Conservation (phyloP, 2,888 invertebrate species). For the Platypus cylindrus region DNA sequence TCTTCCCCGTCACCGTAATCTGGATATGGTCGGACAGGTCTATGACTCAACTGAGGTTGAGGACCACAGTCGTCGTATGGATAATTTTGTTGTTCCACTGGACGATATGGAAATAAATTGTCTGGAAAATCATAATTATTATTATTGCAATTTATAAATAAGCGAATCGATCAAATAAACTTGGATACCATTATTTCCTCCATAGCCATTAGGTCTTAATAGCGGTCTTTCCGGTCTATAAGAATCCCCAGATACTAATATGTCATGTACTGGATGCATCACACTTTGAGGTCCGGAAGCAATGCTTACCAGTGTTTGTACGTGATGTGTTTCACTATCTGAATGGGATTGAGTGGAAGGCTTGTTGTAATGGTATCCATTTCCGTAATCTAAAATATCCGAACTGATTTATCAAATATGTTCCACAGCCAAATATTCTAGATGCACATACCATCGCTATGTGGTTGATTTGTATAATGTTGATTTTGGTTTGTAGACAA, state of each 20-base stretch:
- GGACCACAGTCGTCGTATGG: slow-evolving; percentile 11
- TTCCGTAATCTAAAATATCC: slow-evolving; percentile 2
- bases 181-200: slow-evolving; percentile 1
- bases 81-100: slow-evolving; percentile 15
- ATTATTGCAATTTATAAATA: neutral
- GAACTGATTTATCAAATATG: neutral
- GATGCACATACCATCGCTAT: no score
- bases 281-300: slow-evolving; percentile 23
- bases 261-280: slow-evolving; percentile 24
- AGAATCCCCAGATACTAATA: slow-evolving; percentile 19
- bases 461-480: no score
- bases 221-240: slow-evolving; percentile 4
- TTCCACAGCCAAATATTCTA: no score
- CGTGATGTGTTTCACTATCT: slow-evolving; percentile 13
- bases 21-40: slow-evolving; percentile 16
- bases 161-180: neutral
- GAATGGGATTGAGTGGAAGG: slow-evolving; percentile 2
- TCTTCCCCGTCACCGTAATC: no score
- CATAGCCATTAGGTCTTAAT: neutral
- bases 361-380: slow-evolving; percentile 9
- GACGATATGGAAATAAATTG: slow-evolving; percentile 15
- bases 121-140: slow-evolving; percentile 2
- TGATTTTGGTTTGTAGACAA: no score
- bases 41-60: slow-evolving; percentile 7
- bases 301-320: slow-evolving; percentile 24